Base-by-base conservation (phyloP, 2,888 invertebrate genomes). In the Lasioglossum lativentre region DNA sequence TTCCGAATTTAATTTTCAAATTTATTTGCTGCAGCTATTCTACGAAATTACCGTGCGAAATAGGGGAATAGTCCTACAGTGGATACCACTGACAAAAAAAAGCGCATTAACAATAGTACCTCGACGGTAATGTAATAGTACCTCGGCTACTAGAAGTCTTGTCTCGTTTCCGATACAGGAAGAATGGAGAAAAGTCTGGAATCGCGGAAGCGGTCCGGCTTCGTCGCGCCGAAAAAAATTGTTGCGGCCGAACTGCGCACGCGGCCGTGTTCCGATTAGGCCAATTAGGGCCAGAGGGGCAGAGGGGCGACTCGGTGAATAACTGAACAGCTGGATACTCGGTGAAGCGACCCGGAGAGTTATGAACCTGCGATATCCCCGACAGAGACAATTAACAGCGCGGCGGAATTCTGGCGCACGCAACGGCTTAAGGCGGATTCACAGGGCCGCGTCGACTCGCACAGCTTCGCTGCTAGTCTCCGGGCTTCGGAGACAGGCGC, bases 321-420 rank as follows among this genome's bases (percentile, higher is more conserved):
- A 75, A 63, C 27, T 75, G 75, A 75, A 71, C 75, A 80, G 82
- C 66, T n/a, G 66, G 59, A 59, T 40, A 72, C 74, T 40, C 52
- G 75, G 74, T 52, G 71, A 40, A 72, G 74, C 78, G 71, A 63
- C 66, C n/a, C 16, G 42, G 34, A 70, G 75, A 74, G 73, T 73
- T 80, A 16, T 30, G 47, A 77, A 82, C 68, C 81, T 34, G 40
- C 82, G 80, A 83, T 76, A 73, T 73, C 73, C 75, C 47, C 47
- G 56, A 52, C 52, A 70, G 68, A 56, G 76, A 75, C 75, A 81
- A 82, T 85, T 82, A 86, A 82, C 66, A 66, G 34, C 30, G 34
- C 34, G 80, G 30, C 40, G 52, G 78, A 81, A 30, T 73, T 75
- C 27, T 30, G 16, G 38, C n/a, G 75, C 76, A 74, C 79, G 84